Percentiles rank a stretch among this genome's conserved stretches.
Conservation (phyloP, 2,888 invertebrate species). For the Orchesella flavescens region DNA sequence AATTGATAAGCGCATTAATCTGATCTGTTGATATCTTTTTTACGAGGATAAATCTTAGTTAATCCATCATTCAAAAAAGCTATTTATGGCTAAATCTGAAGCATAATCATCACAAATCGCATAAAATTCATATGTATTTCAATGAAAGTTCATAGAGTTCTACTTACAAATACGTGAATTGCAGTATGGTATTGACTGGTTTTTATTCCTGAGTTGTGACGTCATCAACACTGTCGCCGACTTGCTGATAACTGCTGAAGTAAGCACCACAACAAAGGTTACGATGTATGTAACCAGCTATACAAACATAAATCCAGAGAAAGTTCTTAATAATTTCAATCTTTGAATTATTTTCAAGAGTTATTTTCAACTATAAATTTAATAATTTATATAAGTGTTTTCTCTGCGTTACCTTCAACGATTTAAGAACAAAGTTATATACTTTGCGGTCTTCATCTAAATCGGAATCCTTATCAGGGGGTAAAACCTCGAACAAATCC, state of each 20-base stretch:
- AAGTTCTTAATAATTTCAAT: neutral
- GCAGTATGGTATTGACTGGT: conserved; percentile 74
- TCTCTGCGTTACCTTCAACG: conserved; percentile 72
- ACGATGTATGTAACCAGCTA: conserved; percentile 74
- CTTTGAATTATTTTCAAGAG: too few species aligned
- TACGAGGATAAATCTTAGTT: too few species aligned
- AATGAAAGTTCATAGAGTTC: neutral
- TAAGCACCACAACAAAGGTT: conserved; percentile 75
- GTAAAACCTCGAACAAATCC: conserved; percentile 75
- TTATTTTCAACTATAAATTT: too few species aligned
- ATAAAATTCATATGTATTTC: neutral
- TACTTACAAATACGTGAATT: conserved; percentile 47
- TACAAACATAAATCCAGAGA: conserved; percentile 30
- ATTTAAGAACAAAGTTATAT: conserved; percentile 72
- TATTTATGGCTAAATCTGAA: too few species aligned
- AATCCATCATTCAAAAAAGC: too few species aligned
- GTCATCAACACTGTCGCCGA: conserved; percentile 74
- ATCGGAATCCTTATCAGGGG: conserved; percentile 73
- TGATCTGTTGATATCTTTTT: too few species aligned
- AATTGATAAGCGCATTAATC: too few species aligned
- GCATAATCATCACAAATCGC: too few species aligned
- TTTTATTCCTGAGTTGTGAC: conserved; percentile 73
- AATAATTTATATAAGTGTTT: too few species aligned
- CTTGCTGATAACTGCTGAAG: conserved; percentile 74
- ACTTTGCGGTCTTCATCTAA: conserved; percentile 72